Conservation (phyloP, 2,888 invertebrate genomes). For the Drosophila rellima region DNA sequence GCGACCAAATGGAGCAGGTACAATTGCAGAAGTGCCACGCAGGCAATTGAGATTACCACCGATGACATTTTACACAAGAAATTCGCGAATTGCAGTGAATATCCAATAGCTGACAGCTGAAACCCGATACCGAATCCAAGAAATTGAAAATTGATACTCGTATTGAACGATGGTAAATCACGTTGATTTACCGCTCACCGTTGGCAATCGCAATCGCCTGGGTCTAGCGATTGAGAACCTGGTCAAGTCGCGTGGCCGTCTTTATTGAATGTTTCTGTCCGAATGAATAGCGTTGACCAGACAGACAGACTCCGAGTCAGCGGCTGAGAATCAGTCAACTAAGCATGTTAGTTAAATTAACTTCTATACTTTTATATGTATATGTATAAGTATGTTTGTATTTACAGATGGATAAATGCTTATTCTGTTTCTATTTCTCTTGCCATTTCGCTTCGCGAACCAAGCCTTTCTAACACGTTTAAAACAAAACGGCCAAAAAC, state of each 20-base stretch:
- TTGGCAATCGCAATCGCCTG: constrained; percentile 26
- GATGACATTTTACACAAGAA: constrained; percentile 47
- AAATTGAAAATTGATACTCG: constrained; percentile 15
- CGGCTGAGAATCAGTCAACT: constrained; percentile 19
- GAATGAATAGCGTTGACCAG: constrained; percentile 67
- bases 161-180: constrained; percentile 31
- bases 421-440: constrained; percentile 65
- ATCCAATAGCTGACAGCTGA: constrained; percentile 1
- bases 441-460: constrained; percentile 66
- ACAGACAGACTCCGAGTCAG: constrained; percentile 73
- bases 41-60: constrained; percentile 30
- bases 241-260: constrained; percentile 75
- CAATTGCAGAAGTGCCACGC: constrained; percentile 60
- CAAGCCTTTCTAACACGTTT: constrained; percentile 82
- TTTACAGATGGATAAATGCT: constrained; percentile 31
- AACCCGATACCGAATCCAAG: constrained; percentile 2
- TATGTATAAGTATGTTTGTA: constrained; percentile 17
- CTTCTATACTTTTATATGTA: constrained; percentile 25
- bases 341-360: constrained; percentile 50
- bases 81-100: neutral
- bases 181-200: constrained; percentile 44
- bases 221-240: constrained; percentile 53
- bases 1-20: constrained; percentile 48
- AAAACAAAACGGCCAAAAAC: constrained; percentile 77
- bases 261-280: constrained; percentile 81